Conservation (phyloP, 30 jellyfish, hydroid and myxozoan genomes). For the Aurelia aurita complex sp. Pacific region DNA sequence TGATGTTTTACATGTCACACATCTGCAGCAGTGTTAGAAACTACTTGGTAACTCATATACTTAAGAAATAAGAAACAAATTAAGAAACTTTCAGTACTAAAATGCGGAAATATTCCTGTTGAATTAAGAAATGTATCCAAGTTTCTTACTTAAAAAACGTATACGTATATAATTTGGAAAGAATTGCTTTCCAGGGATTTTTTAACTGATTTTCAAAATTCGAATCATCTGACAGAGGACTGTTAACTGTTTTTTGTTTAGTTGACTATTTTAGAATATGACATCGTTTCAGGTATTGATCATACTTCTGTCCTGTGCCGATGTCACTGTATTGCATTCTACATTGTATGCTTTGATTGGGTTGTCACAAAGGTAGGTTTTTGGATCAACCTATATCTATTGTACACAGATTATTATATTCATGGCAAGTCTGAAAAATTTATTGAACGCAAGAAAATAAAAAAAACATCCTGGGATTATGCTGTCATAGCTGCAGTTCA, state of each 20-base stretch:
- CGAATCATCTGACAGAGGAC: neutral
- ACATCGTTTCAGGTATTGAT: slow-evolving; percentile 66
- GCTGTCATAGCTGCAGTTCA: too few relatives aligned
- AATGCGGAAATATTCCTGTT: too few relatives aligned
- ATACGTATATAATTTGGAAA: neutral
- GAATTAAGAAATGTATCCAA: too few relatives aligned
- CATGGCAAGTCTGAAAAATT: too few relatives aligned
- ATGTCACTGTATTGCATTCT: slow-evolving; percentile 81
- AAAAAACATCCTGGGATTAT: too few relatives aligned
- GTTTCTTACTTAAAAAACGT: neutral
- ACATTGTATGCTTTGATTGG: slow-evolving; percentile 82
- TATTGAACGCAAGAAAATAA: too few relatives aligned
- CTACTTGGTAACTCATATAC: neutral
- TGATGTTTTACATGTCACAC: too few relatives aligned
- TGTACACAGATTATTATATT: too few relatives aligned
- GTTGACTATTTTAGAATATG: neutral
- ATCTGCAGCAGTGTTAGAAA: too few relatives aligned
- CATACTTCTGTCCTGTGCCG: slow-evolving; percentile 76
- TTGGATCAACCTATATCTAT: too few relatives aligned
- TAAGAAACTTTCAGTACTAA: too few relatives aligned
- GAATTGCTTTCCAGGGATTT: neutral
- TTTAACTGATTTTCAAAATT: neutral
- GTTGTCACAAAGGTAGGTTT: slow-evolving; percentile 82
- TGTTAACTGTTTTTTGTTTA: too few relatives aligned
- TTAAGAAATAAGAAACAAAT: neutral